These are phyloP conservation scores for Salvelinus sp. DNA, from an alignment of 2,113 vertebrate genomes.

Conservation along the genomic window DNA sequence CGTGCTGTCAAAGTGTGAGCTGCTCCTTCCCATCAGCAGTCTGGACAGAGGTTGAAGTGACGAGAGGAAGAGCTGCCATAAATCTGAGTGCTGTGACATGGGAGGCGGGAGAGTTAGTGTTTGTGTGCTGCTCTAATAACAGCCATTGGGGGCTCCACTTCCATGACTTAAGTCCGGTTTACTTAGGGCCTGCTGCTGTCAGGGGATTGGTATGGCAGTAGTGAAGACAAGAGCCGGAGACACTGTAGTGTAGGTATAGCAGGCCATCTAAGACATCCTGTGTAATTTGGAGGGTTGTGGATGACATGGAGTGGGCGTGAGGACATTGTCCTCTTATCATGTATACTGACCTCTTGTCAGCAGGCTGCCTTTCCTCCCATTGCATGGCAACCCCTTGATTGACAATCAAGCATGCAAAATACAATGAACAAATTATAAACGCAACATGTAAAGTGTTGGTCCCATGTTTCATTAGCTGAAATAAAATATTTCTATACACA, in stretches of 20 bases:
- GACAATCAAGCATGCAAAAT: background rate
- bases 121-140: conserved; percentile 10
- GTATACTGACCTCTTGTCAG: background rate
- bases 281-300: conserved; percentile 1
- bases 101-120: background rate
- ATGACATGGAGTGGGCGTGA: background rate
- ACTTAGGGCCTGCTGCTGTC: conserved; percentile 3
- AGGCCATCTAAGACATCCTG: background rate
- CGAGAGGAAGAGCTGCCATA: conserved; percentile 18
- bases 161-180: background rate
- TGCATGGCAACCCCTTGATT: background rate
- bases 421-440: background rate
- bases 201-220: background rate
- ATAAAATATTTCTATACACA: no score
- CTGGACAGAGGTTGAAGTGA: conserved; percentile 7
- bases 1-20: conserved; percentile 21
- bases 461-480: no score
- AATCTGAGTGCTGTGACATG: conserved; percentile 28
- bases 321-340: background rate
- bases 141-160: background rate
- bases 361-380: background rate
- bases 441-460: no score
- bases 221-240: background rate
- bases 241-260: background rate
- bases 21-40: conserved; percentile 25